Base-by-base conservation (phyloP, 2,888 invertebrate species). In the Plebejus anna region DNA sequence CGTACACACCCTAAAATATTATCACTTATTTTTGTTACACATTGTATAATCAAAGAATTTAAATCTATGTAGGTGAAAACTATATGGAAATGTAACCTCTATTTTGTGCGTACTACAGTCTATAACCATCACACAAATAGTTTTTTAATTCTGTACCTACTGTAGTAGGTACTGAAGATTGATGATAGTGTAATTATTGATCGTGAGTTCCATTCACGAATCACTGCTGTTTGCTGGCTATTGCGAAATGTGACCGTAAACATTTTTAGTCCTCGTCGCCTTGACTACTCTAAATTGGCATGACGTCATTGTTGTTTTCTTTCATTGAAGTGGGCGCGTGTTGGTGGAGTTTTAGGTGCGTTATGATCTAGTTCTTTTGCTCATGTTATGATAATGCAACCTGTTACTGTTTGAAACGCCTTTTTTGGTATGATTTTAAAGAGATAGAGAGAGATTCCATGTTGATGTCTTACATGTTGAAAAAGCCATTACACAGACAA, bases 301-400 rank as follows among this genome's bases (percentile, higher is more conserved):
- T 55, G 51, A 73, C 47, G 73, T 73, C 73, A 73, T 55, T 73
- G 22, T 73, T 73, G 55, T 73, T 55, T 51, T 72, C 72, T 72
- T 72, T 22, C 7, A 55, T 55, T 32, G 73, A 55, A 55, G 73
- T 73, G 73, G 73, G 73, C 73, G 73, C 13, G 16, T 11, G 73
- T 55, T 16, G 51, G 73, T 73, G 51, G 16, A 13, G 22, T 73
- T 73, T 73, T 73, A 42, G 22, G 42, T 71, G 71, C 22, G 42
- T 71, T 42, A n/a, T 38, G 70, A 70, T 61, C 36, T 38, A 16
- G 36, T 32, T 70, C 22, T 47, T 13, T 36, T 38, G 70, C 36
- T 70, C 61, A 22, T 5, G 9, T 61, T 2, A 61, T 61, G 61
- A 28, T 28, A 55, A 28, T 22, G 2, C 61, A 61, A 61, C 61